These are phyloP conservation scores for Xanthorhoe spadicearia DNA, from an alignment of 2,888 invertebrate species.

Conservation along the genomic window DNA sequence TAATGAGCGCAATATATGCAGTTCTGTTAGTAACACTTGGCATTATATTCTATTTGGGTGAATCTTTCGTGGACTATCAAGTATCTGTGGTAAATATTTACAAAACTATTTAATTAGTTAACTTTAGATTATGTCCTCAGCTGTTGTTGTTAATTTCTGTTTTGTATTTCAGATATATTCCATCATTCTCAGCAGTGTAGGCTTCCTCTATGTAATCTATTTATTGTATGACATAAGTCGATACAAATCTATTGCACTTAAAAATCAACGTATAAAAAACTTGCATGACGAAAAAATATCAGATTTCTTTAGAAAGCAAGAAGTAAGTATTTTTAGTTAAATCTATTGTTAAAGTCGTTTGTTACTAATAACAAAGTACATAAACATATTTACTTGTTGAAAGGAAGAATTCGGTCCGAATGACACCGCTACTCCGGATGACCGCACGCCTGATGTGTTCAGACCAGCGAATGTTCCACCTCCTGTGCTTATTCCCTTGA, in stretches of 20 bases:
- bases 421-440: constrained; percentile 49
- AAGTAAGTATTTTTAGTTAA: constrained; percentile 55
- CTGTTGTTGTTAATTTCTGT: constrained; percentile 18
- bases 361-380: background rate
- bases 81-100: constrained; percentile 81
- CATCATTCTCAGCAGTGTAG: constrained; percentile 82
- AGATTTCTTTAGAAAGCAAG: constrained; percentile 75
- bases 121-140: background rate
- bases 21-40: constrained; percentile 88
- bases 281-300: constrained; percentile 67
- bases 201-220: constrained; percentile 86
- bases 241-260: constrained; percentile 80
- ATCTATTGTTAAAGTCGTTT: background rate
- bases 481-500: constrained; percentile 72
- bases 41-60: constrained; percentile 86
- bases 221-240: constrained; percentile 86
- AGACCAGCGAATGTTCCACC: constrained; percentile 60
- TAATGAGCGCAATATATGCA: constrained; percentile 88
- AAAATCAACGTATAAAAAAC: constrained; percentile 72
- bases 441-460: constrained; percentile 60
- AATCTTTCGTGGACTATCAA: constrained; percentile 78
- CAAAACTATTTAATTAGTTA: constrained; percentile 1
- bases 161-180: constrained; percentile 85
- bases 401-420: constrained; percentile 53
- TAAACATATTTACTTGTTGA: constrained; percentile 14